phyloP scores from a whole-genome alignment of 2,797 vertebrate species.

The Sternotherus odoratus region DNA sequence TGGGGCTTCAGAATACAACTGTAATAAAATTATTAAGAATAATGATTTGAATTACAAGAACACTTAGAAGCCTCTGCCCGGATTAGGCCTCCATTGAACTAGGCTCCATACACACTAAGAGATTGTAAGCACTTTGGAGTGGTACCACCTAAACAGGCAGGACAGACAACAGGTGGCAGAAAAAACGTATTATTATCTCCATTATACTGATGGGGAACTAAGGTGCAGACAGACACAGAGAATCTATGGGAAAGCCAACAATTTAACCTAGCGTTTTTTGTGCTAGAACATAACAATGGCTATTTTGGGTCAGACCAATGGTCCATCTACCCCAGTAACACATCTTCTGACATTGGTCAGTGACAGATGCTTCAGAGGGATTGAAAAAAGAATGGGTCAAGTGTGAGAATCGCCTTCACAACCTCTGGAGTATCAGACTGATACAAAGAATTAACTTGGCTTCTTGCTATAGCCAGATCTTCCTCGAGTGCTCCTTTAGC shows the following conservation, averaged over 20 bases:
- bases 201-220: neutral
- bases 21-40: neutral
- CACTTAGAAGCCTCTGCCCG: neutral
- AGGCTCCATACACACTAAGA: neutral
- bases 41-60: neutral
- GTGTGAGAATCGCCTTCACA: neutral
- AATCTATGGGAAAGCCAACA: neutral
- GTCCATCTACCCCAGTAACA: neutral
- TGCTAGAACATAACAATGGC: neutral
- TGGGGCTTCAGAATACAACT: neutral
- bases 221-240: neutral
- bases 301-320: neutral
- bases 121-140: too few relatives aligned
- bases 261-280: neutral
- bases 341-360: neutral
- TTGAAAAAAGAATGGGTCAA: neutral
- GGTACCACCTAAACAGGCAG: neutral
- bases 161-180: rapidly evolving
- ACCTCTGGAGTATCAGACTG: neutral
- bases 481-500: neutral
- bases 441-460: neutral
- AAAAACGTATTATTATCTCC: neutral
- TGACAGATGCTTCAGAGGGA: neutral
- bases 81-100: neutral
- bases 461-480: neutral